Base-by-base conservation (phyloP, 1,140 invertebrate genomes). In the Vanessa tameamea region DNA sequence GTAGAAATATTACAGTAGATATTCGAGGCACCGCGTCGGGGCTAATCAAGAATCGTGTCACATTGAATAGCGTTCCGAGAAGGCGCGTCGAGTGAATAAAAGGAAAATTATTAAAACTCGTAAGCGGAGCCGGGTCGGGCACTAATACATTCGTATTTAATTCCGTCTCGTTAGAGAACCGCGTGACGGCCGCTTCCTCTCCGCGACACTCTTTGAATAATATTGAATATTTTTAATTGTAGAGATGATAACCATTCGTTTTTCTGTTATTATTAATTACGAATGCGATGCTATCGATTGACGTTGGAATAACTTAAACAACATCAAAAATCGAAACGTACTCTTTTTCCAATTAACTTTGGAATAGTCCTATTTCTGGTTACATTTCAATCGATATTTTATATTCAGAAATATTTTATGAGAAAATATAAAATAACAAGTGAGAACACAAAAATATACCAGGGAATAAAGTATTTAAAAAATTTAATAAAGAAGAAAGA, bases 61-160 rank as follows among this genome's bases (percentile, higher is more conserved):
- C 88, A 86, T 63, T 76, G 81, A 57, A 75, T 70, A 76, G 75
- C 73, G 76, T 90, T 90, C 87, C 64, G 69, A 85, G 87, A 90
- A 89, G 70, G 78, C 78, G 81, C 82, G 82, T 81, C 78, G 80
- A 82, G 63, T 86, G 85, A 86, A 89, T 89, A 88, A 87, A 88
- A 84, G 83, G 81, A 81, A 84, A 85, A 85, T 86, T 85, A 88
- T 87, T 87, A 87, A 83, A 82, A 84, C 77, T 71, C 83, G 85
- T 87, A 85, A 90, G 78, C 79, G 77, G 83, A 88, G 82, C 80
- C 78, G 76, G 73, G 78, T 64, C 65, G 69, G 65, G 79, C 26
- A 31, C 81, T 83, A 86, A 85, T 86, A 84, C 87, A 81, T 87
- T 86, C 79, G 83, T 89, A 86, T 91, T 91, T 91, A 91, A 90